phyloP scores from a whole-genome alignment of 2,113 vertebrate species.

The Mobula birostris region DNA sequence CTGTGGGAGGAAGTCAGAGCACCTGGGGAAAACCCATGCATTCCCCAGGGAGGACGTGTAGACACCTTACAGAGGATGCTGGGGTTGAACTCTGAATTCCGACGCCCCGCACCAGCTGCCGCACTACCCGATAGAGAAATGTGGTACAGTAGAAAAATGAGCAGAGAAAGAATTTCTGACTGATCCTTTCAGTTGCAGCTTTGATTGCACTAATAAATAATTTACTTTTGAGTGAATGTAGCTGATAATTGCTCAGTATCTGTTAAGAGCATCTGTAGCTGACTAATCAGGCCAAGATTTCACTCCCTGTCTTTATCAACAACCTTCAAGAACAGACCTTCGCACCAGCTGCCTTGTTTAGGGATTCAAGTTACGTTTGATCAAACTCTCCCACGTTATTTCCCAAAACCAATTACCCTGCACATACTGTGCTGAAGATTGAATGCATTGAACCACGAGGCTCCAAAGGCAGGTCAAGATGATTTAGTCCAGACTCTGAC shows the following conservation, averaged over 20 bases:
- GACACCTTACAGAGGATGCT: no score
- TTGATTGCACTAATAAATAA: background rate
- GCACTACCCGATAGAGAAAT: no score
- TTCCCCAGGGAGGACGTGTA: no score
- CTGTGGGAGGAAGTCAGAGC: no score
- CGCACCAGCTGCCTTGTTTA: background rate
- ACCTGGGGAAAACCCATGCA: no score
- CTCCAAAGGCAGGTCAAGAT: background rate
- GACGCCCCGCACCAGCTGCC: no score
- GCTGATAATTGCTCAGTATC: background rate
- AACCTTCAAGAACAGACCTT: background rate
- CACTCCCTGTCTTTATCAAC: background rate
- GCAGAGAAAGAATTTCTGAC: background rate
- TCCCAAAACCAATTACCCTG: background rate
- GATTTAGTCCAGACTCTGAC: background rate
- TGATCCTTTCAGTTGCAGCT: background rate
- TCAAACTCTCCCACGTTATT: background rate
- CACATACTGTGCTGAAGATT: background rate
- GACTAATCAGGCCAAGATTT: background rate
- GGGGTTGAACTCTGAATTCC: no score
- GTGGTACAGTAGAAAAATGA: background rate
- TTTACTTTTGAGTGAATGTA: background rate
- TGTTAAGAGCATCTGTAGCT: background rate
- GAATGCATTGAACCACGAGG: background rate
- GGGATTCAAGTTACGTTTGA: background rate